Percentiles rank a stretch among this genome's conserved stretches.
Evolutionary conservation across 2,888 invertebrate species (phyloP).

Genomic region (Ptychoptera contaminata): DNA sequence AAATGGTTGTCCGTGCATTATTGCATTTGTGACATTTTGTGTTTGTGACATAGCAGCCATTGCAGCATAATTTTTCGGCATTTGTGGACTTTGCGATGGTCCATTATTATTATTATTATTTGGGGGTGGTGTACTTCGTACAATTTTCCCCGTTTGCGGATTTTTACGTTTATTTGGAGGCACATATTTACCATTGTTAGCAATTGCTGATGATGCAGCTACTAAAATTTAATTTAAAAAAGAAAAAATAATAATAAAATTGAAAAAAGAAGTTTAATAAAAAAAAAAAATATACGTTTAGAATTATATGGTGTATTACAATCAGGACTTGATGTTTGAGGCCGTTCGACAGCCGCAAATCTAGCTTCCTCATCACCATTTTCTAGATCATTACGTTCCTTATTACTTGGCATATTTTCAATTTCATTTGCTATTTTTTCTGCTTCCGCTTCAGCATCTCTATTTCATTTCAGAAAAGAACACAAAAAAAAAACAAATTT

Average conservation of each 20-base stretch:
- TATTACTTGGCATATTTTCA: slow-evolving; percentile 69
- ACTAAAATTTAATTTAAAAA: background rate
- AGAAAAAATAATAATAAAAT: no score
- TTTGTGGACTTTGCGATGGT: slow-evolving; percentile 1
- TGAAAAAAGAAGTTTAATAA: no score
- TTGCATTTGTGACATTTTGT: slow-evolving; percentile 15
- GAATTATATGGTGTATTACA: no score
- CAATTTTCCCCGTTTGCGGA: slow-evolving; percentile 43
- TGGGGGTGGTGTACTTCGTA: slow-evolving; percentile 44
- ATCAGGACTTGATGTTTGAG: slow-evolving; percentile 18
- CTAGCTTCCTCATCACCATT: slow-evolving; percentile 84
- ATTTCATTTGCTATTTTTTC: slow-evolving; percentile 86
- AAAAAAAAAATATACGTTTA: no score
- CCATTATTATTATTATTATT: slow-evolving; percentile 12
- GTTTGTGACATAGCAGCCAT: slow-evolving; percentile 16
- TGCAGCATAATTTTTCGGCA: slow-evolving; percentile 13
- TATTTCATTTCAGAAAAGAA: slow-evolving; percentile 2
- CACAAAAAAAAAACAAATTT: slow-evolving; percentile 1
- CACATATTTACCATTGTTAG: slow-evolving; percentile 43
- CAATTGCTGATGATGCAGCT: slow-evolving; percentile 5
- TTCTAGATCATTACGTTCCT: slow-evolving; percentile 69
- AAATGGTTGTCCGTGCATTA: slow-evolving; percentile 10
- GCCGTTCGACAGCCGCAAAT: slow-evolving; percentile 71
- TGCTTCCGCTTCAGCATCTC: slow-evolving; percentile 46
- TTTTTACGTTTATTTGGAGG: slow-evolving; percentile 66